Evolutionary conservation across 2,113 vertebrate genomes (phyloP).

Genomic region (Cettia cetti): DNA sequence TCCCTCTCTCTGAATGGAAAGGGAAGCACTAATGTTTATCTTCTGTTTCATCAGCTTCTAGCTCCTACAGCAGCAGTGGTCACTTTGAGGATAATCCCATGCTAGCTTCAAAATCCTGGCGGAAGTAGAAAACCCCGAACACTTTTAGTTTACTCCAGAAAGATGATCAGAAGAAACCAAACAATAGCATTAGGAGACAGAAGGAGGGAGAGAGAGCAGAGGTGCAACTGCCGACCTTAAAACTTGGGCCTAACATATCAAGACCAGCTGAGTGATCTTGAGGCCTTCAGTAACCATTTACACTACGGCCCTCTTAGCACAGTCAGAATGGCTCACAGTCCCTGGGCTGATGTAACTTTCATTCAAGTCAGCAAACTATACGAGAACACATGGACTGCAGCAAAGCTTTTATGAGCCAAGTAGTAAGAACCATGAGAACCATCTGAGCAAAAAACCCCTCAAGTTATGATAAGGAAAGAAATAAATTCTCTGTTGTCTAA

Average conservation of each 20-base stretch:
- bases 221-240: neutral
- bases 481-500: neutral
- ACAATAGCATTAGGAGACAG: neutral
- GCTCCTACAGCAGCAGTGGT: neutral
- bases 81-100: neutral
- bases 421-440: accelerated
- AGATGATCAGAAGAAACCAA: neutral
- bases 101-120: neutral
- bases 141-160: neutral
- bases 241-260: neutral
- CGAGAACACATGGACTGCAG: accelerated
- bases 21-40: neutral
- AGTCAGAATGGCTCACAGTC: neutral
- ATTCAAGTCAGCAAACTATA: neutral
- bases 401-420: neutral
- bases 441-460: neutral
- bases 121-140: neutral
- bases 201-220: neutral
- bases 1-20: neutral
- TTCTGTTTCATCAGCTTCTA: neutral
- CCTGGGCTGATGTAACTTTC: neutral
- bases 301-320: accelerated
- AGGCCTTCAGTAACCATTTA: accelerated
- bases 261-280: neutral
- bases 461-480: accelerated